Evolutionary conservation across 2,888 invertebrate genomes (phyloP).

Genomic region (Acronicta aceris): DNA sequence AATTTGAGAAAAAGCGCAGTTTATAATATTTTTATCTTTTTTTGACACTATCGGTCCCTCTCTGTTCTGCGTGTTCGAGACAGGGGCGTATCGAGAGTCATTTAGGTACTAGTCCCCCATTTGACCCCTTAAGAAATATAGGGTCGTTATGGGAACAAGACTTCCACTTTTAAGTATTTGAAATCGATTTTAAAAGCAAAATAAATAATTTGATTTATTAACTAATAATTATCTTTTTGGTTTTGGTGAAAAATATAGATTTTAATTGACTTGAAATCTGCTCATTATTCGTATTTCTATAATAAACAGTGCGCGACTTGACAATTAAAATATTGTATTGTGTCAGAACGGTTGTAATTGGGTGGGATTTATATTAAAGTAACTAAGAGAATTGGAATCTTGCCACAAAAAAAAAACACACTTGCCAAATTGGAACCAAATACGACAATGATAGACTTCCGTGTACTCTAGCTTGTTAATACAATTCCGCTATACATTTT

Average conservation of each 20-base stretch:
- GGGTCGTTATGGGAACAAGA: slow-evolving; percentile 59
- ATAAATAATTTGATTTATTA: slow-evolving; percentile 14
- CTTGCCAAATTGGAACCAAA: slow-evolving; percentile 23
- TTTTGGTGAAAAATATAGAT: too few relatives aligned
- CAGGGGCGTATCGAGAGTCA: slow-evolving; percentile 85
- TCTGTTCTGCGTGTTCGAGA: slow-evolving; percentile 77
- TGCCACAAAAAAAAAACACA: slow-evolving; percentile 29
- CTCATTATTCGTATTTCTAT: too few relatives aligned
- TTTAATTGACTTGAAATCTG: too few relatives aligned
- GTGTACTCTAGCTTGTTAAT: slow-evolving; percentile 7
- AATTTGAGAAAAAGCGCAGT: slow-evolving; percentile 76
- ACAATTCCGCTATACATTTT: slow-evolving; percentile 23
- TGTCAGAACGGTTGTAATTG: not conserved
- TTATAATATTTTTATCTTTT: slow-evolving; percentile 89
- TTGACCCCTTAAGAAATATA: slow-evolving; percentile 81
- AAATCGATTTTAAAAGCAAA: slow-evolving; percentile 53
- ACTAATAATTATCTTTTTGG: not conserved
- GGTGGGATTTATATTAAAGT: slow-evolving; percentile 2
- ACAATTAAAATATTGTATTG: not conserved
- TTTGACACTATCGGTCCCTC: slow-evolving; percentile 88
- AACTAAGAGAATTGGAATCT: slow-evolving; percentile 20
- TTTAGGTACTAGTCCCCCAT: slow-evolving; percentile 76
- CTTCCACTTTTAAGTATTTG: slow-evolving; percentile 50
- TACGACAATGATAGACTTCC: slow-evolving; percentile 15
- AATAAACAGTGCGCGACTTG: not conserved